Percentiles rank a stretch among this genome's conserved stretches.
These are phyloP conservation scores for Pterocles burchelli DNA, from an alignment of 2,113 vertebrate species.

Conservation along the genomic window DNA sequence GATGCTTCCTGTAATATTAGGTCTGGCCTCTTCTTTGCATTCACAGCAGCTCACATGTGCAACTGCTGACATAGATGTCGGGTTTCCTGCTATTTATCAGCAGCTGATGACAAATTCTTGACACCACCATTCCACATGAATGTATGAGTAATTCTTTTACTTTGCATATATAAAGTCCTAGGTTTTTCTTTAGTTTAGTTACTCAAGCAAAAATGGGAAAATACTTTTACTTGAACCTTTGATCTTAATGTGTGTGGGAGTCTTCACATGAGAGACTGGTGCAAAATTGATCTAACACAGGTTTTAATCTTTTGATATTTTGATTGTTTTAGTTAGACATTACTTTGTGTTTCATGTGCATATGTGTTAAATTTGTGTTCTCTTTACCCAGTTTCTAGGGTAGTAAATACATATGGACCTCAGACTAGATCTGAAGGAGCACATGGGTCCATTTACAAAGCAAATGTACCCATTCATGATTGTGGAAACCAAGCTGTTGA, in stretches of 20 bases:
- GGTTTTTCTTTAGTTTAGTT: neutral
- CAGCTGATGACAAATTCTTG: conserved; percentile 25
- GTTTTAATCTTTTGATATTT: neutral
- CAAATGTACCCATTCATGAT: conserved; percentile 66
- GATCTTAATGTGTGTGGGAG: neutral
- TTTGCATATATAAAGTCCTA: neutral
- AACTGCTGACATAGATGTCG: neutral
- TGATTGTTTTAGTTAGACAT: neutral
- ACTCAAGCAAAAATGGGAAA: neutral
- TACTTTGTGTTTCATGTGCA: neutral
- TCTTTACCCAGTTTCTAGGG: conserved; percentile 86
- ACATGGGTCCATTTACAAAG: conserved; percentile 76
- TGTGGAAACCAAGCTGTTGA: conserved; percentile 92
- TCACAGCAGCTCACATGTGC: neutral
- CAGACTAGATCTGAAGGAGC: conserved; percentile 85
- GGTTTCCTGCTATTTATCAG: conserved; percentile 7
- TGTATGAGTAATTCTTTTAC: neutral
- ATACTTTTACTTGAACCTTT: neutral
- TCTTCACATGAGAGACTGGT: neutral
- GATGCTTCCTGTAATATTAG: neutral
- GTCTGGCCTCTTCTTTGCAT: neutral
- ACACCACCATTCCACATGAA: neutral
- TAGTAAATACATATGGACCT: conserved; percentile 94
- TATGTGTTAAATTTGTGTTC: neutral
- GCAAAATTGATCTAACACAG: neutral